These are phyloP conservation scores for Chiroxiphia lanceolata DNA, from an alignment of 2,797 vertebrate genomes.

Conservation along the genomic window DNA sequence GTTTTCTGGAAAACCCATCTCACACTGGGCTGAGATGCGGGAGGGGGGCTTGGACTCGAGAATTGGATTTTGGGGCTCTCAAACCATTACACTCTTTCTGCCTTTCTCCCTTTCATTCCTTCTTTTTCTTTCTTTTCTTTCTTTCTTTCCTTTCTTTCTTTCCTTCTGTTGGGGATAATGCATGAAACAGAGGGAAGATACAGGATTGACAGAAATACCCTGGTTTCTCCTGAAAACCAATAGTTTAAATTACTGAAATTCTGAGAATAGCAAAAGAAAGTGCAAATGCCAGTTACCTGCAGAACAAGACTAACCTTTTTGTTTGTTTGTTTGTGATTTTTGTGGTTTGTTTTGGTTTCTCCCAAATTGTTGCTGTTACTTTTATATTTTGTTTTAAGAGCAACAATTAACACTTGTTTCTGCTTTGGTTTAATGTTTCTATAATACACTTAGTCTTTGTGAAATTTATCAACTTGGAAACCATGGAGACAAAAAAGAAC, in stretches of 20 bases:
- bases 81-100: too few relatives aligned
- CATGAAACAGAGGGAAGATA: background rate
- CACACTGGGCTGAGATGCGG: too few relatives aligned
- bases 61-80: too few relatives aligned
- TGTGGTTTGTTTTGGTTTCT: background rate
- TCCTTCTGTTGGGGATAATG: background rate
- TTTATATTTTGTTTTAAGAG: background rate
- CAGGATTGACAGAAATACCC: background rate
- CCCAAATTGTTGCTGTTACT: rapidly evolving
- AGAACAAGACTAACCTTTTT: background rate
- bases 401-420: background rate
- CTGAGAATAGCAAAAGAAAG: background rate
- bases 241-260: background rate
- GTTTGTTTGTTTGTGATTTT: background rate
- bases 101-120: too few relatives aligned
- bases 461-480: background rate
- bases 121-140: background rate
- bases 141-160: background rate
- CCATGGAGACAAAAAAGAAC: background rate
- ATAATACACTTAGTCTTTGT: background rate
- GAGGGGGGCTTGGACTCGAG: too few relatives aligned
- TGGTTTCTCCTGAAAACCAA: background rate
- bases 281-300: background rate
- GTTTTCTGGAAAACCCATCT: too few relatives aligned
- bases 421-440: background rate